Evolutionary conservation across 2,797 vertebrate genomes (phyloP).

Genomic region (Alcedo atthis): DNA sequence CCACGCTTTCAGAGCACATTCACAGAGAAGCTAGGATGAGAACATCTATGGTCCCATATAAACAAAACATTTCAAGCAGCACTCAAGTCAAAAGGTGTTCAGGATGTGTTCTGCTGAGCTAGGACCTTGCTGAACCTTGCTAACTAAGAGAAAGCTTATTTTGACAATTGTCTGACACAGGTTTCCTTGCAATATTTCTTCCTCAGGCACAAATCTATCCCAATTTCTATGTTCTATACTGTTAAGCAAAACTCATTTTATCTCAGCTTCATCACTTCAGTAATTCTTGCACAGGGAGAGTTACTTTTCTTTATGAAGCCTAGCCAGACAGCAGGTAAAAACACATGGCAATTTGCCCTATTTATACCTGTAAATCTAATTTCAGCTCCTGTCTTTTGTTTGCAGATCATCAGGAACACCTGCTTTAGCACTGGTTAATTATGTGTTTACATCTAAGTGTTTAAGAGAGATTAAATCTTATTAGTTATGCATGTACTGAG

Average conservation of each 20-base stretch:
- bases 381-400: not conserved
- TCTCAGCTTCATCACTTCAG: not conserved
- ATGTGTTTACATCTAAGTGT: not conserved
- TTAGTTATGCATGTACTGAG: not conserved
- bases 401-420: not conserved
- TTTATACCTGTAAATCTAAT: not conserved
- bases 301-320: not conserved
- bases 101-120: not conserved
- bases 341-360: not conserved
- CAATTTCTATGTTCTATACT: too few relatives aligned
- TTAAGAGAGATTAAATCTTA: not conserved
- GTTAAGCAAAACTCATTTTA: not conserved
- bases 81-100: not conserved
- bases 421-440: not conserved
- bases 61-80: not conserved
- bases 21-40: not conserved
- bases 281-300: not conserved
- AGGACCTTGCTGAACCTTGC: not conserved
- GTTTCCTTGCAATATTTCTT: not conserved
- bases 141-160: not conserved
- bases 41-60: not conserved
- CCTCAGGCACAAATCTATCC: not conserved
- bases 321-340: not conserved
- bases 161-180: not conserved
- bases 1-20: not conserved